phyloP scores from a whole-genome alignment of 2,888 invertebrate species.

The Melanchra persicariae region DNA sequence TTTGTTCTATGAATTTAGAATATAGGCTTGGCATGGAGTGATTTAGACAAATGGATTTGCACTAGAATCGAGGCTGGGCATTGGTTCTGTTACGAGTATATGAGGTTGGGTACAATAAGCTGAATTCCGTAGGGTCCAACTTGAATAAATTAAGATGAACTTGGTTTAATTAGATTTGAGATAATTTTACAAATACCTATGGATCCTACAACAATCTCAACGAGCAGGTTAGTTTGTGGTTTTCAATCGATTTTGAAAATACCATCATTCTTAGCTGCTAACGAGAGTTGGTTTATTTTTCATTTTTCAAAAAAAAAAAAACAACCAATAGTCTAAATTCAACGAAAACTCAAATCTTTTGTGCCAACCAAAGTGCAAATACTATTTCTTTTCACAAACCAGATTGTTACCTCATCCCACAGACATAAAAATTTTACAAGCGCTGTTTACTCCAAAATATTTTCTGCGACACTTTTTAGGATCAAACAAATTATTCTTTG shows the following conservation, averaged over 20 bases:
- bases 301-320: too few species aligned
- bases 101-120: not conserved
- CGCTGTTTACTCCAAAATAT: slow-evolving; percentile 70
- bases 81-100: too few species aligned
- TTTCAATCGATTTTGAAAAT: not conserved
- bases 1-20: slow-evolving; percentile 16
- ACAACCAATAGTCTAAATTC: not conserved
- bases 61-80: too few species aligned
- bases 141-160: not conserved
- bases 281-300: too few species aligned
- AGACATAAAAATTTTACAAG: slow-evolving; percentile 66
- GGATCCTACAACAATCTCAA: not conserved
- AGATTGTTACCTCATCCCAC: slow-evolving; percentile 43
- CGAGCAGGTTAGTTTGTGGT: not conserved
- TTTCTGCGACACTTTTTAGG: slow-evolving; percentile 67
- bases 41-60: slow-evolving; percentile 12
- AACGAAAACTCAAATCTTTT: slow-evolving; percentile 21
- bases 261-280: too few species aligned
- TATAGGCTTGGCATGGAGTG: not conserved
- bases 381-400: slow-evolving; percentile 29
- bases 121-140: not conserved
- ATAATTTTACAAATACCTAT: not conserved
- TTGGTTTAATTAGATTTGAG: not conserved
- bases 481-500: slow-evolving; percentile 70
- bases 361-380: slow-evolving; percentile 15